phyloP scores from a whole-genome alignment of 2,797 vertebrate genomes.

The Todus mexicanus region DNA sequence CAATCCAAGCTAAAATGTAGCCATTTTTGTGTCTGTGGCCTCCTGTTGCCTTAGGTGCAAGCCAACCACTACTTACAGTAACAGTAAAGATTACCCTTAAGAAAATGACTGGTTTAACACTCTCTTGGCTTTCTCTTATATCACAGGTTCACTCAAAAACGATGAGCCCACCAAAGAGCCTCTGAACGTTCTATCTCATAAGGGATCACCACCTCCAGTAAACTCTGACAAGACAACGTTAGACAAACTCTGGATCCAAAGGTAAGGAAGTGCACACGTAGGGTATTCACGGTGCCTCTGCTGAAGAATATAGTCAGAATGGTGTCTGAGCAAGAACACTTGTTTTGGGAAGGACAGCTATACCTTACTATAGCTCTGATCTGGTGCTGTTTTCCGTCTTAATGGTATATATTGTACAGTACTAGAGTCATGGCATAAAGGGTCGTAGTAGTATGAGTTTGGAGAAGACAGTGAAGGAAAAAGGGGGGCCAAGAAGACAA shows the following conservation, averaged over 20 bases:
- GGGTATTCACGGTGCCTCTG: neutral
- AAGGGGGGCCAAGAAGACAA: neutral
- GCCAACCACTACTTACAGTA: neutral
- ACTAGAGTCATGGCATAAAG: neutral
- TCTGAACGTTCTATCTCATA: neutral
- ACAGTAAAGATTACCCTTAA: neutral
- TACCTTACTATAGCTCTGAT: neutral
- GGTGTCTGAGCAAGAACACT: neutral
- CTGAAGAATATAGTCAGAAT: neutral
- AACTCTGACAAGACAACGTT: neutral
- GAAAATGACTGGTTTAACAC: neutral
- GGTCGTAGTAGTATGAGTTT: neutral
- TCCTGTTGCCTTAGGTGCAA: neutral
- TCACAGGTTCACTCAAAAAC: conserved; percentile 56
- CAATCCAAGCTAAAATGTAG: neutral
- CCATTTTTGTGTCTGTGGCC: neutral
- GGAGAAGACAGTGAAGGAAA: neutral
- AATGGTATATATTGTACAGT: neutral
- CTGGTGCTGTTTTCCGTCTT: neutral
- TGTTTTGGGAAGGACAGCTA: neutral
- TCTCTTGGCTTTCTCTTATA: conserved; percentile 16
- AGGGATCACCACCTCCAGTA: neutral
- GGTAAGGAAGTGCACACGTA: conserved; percentile 16
- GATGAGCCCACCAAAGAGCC: conserved; percentile 23
- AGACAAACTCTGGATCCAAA: conserved; percentile 36